Conservation (phyloP, 2,797 vertebrate species). For the Pelodytes ibericus region DNA sequence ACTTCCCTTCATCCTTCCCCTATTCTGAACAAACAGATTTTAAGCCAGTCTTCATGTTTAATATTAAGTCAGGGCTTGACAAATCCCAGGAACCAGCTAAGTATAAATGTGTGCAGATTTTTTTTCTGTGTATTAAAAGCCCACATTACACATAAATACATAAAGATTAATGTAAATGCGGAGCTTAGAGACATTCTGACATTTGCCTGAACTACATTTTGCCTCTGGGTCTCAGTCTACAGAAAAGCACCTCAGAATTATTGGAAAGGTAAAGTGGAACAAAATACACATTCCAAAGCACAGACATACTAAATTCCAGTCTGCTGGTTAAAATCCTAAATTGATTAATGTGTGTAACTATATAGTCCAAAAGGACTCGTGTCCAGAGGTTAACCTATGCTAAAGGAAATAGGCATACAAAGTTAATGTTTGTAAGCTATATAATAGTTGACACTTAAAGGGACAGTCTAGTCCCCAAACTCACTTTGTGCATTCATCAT, state of each 20-base stretch:
- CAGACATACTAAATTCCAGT: conserved; percentile 44
- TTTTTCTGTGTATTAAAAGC: no score
- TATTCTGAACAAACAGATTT: no score
- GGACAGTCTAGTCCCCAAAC: no score
- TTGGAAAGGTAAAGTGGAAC: conserved; percentile 1
- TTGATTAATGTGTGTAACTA: conserved; percentile 38
- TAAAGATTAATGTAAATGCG: not conserved
- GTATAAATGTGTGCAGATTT: no score
- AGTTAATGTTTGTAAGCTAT: no score
- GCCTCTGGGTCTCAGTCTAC: not conserved
- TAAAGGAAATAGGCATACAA: conserved; percentile 8
- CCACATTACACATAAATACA: no score
- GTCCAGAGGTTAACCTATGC: conserved; percentile 17
- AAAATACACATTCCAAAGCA: conserved; percentile 29
- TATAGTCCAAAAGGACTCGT: conserved; percentile 5
- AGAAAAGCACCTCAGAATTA: not conserved
- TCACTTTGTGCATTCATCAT: no score
- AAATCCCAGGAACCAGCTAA: no score
- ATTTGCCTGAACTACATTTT: not conserved
- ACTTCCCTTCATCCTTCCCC: no score
- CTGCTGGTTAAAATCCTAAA: conserved; percentile 46
- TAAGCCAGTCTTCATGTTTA: no score
- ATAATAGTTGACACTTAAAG: no score
- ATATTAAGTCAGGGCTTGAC: no score
- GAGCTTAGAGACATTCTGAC: not conserved